These are phyloP conservation scores for Mirounga angustirostris DNA, from an alignment of 2,113 vertebrate genomes.

Conservation along the genomic window DNA sequence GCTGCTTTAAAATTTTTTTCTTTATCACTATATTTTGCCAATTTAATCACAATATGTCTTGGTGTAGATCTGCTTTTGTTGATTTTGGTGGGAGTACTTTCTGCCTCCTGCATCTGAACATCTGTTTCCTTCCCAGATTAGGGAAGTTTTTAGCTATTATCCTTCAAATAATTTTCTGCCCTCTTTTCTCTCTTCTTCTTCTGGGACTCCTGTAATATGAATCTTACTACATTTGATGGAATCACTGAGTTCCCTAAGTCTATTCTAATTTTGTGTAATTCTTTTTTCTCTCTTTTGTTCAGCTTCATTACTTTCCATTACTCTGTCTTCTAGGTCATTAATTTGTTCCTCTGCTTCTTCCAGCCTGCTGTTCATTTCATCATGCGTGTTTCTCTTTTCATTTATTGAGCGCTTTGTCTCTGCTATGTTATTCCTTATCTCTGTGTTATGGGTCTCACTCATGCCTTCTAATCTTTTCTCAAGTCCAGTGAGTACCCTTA, in stretches of 20 bases:
- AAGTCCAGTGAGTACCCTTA: not conserved
- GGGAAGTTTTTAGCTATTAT: not conserved
- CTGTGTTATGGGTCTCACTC: not conserved
- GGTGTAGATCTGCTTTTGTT: not conserved
- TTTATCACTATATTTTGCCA: not conserved
- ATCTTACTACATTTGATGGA: not conserved
- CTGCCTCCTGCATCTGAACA: not conserved
- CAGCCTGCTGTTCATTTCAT: not conserved
- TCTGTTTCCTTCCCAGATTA: not conserved
- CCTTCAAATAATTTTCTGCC: not conserved
- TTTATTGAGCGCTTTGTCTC: not conserved
- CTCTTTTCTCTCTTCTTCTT: not conserved
- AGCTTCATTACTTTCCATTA: not conserved
- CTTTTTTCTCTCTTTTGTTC: not conserved
- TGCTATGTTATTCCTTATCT: not conserved
- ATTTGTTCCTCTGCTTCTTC: not conserved
- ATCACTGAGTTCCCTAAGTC: not conserved
- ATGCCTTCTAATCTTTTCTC: not conserved
- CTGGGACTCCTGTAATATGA: not conserved
- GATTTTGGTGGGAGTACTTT: not conserved
- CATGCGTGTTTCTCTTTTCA: not conserved
- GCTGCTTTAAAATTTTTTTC: not conserved
- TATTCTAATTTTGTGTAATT: not conserved
- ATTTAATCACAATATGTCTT: not conserved
- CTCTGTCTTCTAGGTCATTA: not conserved